A percentile compares a stretch with the other conserved stretches of the same genome.
These are phyloP conservation scores for Drosophila lini DNA, from an alignment of 1,140 invertebrate genomes.

Conservation along the genomic window DNA sequence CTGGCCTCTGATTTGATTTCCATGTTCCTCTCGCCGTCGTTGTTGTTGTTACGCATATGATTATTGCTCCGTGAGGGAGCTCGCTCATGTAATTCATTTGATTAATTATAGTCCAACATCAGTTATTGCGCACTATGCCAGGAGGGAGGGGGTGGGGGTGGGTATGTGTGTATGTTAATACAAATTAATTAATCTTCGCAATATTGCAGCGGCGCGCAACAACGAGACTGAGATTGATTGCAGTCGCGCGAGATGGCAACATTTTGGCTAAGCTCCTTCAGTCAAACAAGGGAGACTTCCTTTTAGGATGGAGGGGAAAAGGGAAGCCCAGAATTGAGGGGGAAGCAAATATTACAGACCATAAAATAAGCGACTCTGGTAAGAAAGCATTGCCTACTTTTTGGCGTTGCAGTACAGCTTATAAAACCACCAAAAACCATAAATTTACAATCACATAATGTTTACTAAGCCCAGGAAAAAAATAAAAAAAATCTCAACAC, in stretches of 20 bases:
- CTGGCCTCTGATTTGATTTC: constrained; percentile 70
- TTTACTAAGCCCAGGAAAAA: neutral
- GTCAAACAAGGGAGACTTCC: neutral
- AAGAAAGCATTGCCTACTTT: neutral
- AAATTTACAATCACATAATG: neutral
- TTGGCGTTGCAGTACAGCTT: neutral
- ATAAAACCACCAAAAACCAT: neutral
- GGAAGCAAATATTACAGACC: neutral
- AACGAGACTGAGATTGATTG: constrained; percentile 73
- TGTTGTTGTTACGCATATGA: constrained; percentile 69
- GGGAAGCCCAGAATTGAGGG: neutral
- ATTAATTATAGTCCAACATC: constrained; percentile 75
- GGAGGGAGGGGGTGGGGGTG: neutral
- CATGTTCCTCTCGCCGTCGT: constrained; percentile 34
- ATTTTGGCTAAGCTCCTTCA: constrained; percentile 21
- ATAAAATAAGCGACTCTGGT: neutral
- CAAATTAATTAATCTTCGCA: constrained; percentile 78
- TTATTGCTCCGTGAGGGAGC: constrained; percentile 52
- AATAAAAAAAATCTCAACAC: constrained; percentile 19
- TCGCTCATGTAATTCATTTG: constrained; percentile 74
- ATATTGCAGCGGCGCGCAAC: constrained; percentile 59
- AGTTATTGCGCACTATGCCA: constrained; percentile 19
- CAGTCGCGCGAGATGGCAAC: constrained; percentile 40
- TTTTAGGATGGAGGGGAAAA: neutral
- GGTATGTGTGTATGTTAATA: constrained; percentile 62